Conservation (phyloP, 2,797 vertebrate genomes). For the Malacoraja senta region DNA sequence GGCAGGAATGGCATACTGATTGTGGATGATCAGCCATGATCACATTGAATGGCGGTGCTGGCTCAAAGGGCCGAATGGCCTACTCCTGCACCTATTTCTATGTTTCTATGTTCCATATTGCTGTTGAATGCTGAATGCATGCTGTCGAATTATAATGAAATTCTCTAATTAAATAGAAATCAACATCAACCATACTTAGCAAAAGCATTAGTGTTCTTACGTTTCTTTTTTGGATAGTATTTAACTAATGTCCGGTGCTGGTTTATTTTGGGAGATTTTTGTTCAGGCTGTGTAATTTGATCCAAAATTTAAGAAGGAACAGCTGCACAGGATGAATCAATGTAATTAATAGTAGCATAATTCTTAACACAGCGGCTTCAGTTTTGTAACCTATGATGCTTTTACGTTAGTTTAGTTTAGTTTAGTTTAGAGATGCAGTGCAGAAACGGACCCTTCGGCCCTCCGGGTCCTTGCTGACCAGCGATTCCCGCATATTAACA, state of each 20-base stretch:
- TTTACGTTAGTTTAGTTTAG: no score
- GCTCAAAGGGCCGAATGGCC: no score
- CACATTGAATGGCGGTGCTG: no score
- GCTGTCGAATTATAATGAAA: neutral
- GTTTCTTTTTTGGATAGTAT: neutral
- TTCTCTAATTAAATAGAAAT: neutral
- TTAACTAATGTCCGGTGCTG: neutral
- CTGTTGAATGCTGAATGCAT: no score
- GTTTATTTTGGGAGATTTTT: neutral
- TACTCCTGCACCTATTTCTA: no score
- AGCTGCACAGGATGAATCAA: neutral
- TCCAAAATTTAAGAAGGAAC: neutral
- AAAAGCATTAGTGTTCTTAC: neutral
- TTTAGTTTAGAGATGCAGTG: no score
- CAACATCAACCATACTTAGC: neutral
- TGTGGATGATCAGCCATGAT: no score
- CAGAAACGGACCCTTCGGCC: no score
- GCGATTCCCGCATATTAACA: no score
- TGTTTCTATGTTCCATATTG: no score
- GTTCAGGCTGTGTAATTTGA: neutral
- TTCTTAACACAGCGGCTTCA: neutral
- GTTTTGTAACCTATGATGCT: neutral
- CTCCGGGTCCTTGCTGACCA: no score
- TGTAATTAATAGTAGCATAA: neutral
- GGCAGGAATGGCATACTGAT: no score